Conservation (phyloP, 1,140 invertebrate genomes). For the Sitobion miscanthi region DNA sequence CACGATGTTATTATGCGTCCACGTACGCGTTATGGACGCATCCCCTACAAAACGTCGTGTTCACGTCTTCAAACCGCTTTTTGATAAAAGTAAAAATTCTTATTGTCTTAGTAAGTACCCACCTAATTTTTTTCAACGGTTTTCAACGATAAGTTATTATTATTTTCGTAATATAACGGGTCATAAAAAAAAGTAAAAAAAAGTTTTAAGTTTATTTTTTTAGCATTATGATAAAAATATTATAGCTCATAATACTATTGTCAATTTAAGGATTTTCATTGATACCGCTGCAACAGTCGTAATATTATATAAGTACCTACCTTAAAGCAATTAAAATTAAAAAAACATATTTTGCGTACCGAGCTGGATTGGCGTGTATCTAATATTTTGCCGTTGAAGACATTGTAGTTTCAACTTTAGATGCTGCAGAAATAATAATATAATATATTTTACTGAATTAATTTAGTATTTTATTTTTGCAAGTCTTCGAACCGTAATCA, state of each 20-base stretch:
- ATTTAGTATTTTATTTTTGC: not conserved
- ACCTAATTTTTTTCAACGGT: not conserved
- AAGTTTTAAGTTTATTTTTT: too few relatives aligned
- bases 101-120: not conserved
- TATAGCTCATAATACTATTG: too few relatives aligned
- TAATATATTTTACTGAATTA: not conserved
- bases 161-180: too few relatives aligned
- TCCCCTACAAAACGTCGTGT: not conserved
- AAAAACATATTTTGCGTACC: not conserved
- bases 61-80: not conserved
- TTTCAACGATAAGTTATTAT: not conserved
- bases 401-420: not conserved
- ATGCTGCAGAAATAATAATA: not conserved
- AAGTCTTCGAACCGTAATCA: not conserved
- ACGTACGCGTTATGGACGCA: slow-evolving; percentile 11
- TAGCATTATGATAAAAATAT: too few relatives aligned
- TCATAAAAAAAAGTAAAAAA: too few relatives aligned
- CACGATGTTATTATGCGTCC: not conserved
- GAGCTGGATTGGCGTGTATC: not conserved
- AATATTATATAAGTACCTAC: not conserved
- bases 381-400: not conserved
- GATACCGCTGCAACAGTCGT: not conserved
- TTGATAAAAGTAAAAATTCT: not conserved
- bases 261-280: too few relatives aligned
- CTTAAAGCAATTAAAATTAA: not conserved